phyloP scores from a whole-genome alignment of 2,888 invertebrate genomes.

The Drosophila prolongata region DNA sequence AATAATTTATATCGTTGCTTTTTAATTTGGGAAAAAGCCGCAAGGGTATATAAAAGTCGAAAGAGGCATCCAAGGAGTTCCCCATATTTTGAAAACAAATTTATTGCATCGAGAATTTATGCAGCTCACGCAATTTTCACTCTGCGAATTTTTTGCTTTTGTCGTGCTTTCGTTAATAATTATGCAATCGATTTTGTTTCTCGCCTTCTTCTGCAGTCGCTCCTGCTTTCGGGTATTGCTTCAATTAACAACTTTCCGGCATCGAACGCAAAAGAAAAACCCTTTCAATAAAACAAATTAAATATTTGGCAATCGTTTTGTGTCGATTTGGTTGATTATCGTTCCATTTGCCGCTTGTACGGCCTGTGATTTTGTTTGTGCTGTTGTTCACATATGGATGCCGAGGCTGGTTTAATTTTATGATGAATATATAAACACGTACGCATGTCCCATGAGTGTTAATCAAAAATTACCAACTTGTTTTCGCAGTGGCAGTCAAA shows the following conservation, averaged over 20 bases:
- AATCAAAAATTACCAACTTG: slow-evolving; percentile 67
- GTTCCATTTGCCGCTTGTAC: slow-evolving; percentile 32
- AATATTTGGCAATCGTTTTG: slow-evolving; percentile 58
- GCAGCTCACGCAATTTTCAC: slow-evolving; percentile 67
- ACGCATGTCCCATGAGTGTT: slow-evolving; percentile 52
- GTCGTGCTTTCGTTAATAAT: slow-evolving; percentile 53
- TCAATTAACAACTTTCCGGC: slow-evolving; percentile 43
- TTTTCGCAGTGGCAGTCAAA: slow-evolving; percentile 44
- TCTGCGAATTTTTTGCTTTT: slow-evolving; percentile 32
- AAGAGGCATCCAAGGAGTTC: neutral
- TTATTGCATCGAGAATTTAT: slow-evolving; percentile 68
- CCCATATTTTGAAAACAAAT: slow-evolving; percentile 34
- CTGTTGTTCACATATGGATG: slow-evolving; percentile 8
- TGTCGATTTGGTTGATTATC: slow-evolving; percentile 36
- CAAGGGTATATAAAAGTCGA: slow-evolving; percentile 20
- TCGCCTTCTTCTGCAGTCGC: slow-evolving; percentile 28
- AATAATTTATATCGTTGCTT: no score
- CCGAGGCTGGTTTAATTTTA: slow-evolving; percentile 45
- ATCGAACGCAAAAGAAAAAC: slow-evolving; percentile 27
- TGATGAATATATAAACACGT: slow-evolving; percentile 48
- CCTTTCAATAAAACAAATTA: slow-evolving; percentile 36
- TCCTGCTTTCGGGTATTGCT: slow-evolving; percentile 30
- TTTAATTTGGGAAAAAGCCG: no score
- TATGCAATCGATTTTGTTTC: slow-evolving; percentile 49
- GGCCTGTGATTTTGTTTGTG: slow-evolving; percentile 17